Conservation (phyloP, 2,888 invertebrate species). For the Himalopsyche japonica region DNA sequence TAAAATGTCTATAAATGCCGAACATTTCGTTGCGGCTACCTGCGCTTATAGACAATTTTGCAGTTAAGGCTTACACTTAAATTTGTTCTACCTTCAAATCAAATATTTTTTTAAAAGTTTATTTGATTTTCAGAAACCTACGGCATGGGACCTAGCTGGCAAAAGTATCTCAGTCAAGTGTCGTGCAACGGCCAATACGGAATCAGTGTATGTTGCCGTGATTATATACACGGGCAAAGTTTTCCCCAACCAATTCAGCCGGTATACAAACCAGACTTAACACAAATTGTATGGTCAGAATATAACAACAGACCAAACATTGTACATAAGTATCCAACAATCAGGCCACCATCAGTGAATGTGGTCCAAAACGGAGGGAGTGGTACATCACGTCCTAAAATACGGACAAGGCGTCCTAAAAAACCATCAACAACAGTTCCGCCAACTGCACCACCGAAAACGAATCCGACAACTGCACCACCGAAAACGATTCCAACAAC, state of each 20-base stretch:
- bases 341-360: background rate
- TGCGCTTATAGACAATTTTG: too few relatives aligned
- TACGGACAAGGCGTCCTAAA: too few relatives aligned
- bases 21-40: too few relatives aligned
- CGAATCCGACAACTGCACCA: too few relatives aligned
- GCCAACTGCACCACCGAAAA: too few relatives aligned
- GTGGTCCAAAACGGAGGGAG: background rate
- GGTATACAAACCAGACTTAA: background rate
- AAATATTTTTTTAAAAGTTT: too few relatives aligned
- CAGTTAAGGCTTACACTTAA: too few relatives aligned
- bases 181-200: constrained; percentile 26
- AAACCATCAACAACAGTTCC: too few relatives aligned
- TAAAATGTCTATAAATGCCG: too few relatives aligned
- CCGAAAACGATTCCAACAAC: too few relatives aligned
- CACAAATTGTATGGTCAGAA: background rate
- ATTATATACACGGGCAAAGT: constrained; percentile 31
- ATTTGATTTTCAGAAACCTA: background rate
- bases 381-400: background rate
- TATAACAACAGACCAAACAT: background rate
- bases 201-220: constrained; percentile 49
- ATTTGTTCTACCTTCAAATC: too few relatives aligned
- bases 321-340: background rate
- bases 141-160: background rate
- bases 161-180: background rate
- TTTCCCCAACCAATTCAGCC: background rate